phyloP scores from a whole-genome alignment of 2,113 vertebrate species.

The Oenanthe oenanthe region DNA sequence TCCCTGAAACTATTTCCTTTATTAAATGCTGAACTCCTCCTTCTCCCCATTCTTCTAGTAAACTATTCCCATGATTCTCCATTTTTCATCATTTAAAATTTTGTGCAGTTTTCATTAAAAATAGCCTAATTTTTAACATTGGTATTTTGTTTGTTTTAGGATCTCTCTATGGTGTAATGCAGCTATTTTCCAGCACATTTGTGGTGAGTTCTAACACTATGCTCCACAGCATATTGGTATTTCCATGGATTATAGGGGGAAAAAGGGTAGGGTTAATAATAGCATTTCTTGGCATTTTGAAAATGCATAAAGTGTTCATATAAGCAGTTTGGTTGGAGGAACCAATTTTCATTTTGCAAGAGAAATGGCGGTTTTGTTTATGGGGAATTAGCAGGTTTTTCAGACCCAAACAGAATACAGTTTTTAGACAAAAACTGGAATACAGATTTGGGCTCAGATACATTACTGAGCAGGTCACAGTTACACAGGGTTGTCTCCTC shows the following conservation, averaged over 20 bases:
- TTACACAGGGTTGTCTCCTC: not conserved
- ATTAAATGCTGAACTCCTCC: not conserved
- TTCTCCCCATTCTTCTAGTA: not conserved
- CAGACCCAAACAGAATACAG: not conserved
- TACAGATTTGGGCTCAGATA: not conserved
- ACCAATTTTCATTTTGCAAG: not conserved
- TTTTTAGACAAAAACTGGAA: not conserved
- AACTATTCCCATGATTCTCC: not conserved
- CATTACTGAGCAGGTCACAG: fast-evolving
- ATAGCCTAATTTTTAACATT: not conserved
- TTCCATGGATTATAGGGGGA: not conserved
- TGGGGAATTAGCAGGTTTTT: not conserved
- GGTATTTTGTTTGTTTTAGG: slow-evolving; percentile 75
- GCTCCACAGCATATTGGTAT: not conserved
- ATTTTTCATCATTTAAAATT: not conserved
- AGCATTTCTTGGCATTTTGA: not conserved
- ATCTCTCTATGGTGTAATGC: slow-evolving; percentile 91
- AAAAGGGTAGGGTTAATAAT: not conserved
- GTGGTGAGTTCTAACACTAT: slow-evolving; percentile 84
- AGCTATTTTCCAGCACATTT: slow-evolving; percentile 93
- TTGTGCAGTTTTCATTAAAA: not conserved
- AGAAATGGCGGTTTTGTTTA: not conserved
- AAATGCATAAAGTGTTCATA: not conserved
- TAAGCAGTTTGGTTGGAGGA: not conserved
- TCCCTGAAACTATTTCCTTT: not conserved